A percentile compares a stretch with the other conserved stretches of the same genome.
Conservation (phyloP, 2,113 vertebrate species). For the Pangasianodon gigas region DNA sequence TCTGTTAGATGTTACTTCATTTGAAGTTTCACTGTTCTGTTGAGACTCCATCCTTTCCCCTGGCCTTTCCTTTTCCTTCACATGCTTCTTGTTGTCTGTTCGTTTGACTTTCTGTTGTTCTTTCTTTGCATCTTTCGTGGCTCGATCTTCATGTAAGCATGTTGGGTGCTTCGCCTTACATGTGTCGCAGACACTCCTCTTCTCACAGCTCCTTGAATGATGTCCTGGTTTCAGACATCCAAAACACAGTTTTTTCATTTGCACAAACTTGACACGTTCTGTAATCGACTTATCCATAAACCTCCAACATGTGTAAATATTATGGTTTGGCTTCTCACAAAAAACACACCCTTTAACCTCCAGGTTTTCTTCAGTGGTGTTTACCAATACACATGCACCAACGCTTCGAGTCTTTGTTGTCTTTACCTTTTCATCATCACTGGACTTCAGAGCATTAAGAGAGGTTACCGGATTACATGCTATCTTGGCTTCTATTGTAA, state of each 20-base stretch:
- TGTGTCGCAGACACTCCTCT: neutral
- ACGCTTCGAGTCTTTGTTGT: neutral
- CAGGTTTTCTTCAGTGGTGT: neutral
- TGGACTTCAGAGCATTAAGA: neutral
- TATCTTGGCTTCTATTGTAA: neutral
- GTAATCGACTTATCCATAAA: neutral
- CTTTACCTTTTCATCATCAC: neutral
- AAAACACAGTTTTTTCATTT: constrained; percentile 4
- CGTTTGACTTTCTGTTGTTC: neutral
- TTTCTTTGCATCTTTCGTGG: neutral
- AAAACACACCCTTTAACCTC: neutral
- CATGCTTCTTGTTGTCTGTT: too few relatives aligned
- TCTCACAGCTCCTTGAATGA: constrained; percentile 11
- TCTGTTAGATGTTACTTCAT: constrained; percentile 3
- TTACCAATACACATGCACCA: constrained; percentile 5
- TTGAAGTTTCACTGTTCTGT: neutral
- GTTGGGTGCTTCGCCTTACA: constrained; percentile 2
- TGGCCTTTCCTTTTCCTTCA: too few relatives aligned
- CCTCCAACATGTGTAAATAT: constrained; percentile 14
- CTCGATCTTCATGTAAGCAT: constrained; percentile 12
- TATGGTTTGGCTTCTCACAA: constrained; percentile 20
- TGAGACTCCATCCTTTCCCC: neutral
- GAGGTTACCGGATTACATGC: neutral
- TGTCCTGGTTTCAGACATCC: constrained; percentile 17
- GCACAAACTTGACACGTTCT: constrained; percentile 27